A percentile compares a stretch with the other conserved stretches of the same genome.
These are phyloP conservation scores for Homarus americanus DNA, from an alignment of 1,140 invertebrate species.

Conservation along the genomic window DNA sequence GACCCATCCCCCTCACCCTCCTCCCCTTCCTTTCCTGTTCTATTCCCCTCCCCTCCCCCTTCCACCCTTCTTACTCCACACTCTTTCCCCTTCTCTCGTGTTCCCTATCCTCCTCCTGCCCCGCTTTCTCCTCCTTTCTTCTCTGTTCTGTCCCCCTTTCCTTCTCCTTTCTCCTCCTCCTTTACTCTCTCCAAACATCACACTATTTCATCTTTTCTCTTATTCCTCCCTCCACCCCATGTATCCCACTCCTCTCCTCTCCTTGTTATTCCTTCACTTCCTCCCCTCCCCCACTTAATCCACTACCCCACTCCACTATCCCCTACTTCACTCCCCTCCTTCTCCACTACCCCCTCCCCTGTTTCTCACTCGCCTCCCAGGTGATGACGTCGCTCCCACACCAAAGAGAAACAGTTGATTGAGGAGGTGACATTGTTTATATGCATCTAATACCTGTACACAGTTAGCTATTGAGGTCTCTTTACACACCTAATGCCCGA, in stretches of 20 bases:
- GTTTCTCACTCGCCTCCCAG: too few species aligned
- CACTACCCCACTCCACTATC: neutral
- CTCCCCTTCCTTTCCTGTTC: too few species aligned
- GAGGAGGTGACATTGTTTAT: too few species aligned
- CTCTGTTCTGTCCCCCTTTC: neutral
- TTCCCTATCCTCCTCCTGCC: neutral
- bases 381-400: too few species aligned
- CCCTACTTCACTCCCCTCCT: neutral
- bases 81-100: too few species aligned
- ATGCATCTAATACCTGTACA: too few species aligned
- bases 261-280: constrained; percentile 1
- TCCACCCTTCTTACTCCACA: neutral
- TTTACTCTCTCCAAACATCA: neutral
- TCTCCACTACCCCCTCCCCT: too few species aligned
- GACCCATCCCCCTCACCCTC: too few species aligned
- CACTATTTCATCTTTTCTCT: neutral
- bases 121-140: neutral
- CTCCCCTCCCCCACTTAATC: constrained; percentile 3
- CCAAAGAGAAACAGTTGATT: too few species aligned
- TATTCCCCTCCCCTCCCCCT: too few species aligned
- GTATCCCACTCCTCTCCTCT: neutral
- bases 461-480: too few species aligned
- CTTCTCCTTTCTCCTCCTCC: neutral
- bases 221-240: neutral
- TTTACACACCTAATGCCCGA: too few species aligned